phyloP scores from a whole-genome alignment of 2,113 vertebrate genomes.

The Pterocles orientalis region DNA sequence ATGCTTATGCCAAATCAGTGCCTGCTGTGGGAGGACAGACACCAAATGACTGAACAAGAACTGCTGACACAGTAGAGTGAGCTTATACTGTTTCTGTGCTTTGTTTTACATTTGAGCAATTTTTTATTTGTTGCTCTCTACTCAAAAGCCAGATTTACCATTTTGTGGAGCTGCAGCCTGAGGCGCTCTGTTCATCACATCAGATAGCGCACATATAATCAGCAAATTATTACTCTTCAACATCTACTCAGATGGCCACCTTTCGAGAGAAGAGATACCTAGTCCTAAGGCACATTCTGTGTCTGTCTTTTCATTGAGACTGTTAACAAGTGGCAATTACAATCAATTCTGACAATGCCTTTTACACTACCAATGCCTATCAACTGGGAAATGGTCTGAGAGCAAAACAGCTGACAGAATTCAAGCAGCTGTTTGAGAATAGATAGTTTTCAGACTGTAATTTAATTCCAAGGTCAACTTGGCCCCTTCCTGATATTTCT shows the following conservation, averaged over 20 bases:
- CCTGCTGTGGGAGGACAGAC: background rate
- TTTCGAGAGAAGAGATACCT: background rate
- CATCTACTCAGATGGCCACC: background rate
- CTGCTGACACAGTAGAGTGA: slow-evolving; percentile 32
- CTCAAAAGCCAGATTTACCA: background rate
- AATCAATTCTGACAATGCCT: background rate
- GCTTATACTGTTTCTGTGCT: background rate
- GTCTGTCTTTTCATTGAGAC: background rate
- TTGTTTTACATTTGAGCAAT: background rate
- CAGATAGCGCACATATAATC: background rate
- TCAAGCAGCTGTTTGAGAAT: background rate
- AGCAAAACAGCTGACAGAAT: background rate
- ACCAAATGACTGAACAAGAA: background rate
- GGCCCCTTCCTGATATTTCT: background rate
- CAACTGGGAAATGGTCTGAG: background rate
- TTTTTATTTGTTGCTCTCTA: background rate
- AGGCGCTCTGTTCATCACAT: background rate
- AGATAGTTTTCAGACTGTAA: background rate
- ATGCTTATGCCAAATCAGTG: background rate
- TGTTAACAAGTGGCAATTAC: background rate
- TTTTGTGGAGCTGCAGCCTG: background rate
- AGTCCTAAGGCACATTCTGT: background rate
- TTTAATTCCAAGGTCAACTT: background rate
- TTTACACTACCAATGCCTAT: background rate
- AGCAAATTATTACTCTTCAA: slow-evolving; percentile 7